Base-by-base conservation (phyloP, 2,888 invertebrate species). In the Margaritifera margaritifera region DNA sequence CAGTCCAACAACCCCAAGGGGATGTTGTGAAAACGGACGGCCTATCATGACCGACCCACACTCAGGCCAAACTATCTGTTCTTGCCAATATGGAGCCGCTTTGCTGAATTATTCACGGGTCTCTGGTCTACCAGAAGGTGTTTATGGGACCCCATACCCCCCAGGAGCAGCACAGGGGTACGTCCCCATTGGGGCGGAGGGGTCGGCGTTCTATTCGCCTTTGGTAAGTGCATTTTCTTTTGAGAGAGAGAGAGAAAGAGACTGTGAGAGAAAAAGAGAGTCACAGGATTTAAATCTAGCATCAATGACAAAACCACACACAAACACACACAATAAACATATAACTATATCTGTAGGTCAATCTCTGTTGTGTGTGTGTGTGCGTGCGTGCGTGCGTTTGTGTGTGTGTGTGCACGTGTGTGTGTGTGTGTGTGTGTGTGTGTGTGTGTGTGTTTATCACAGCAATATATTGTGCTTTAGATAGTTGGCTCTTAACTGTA, bases 121-220 rank as follows among this genome's bases (percentile, higher is more conserved):
- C 93, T 89, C 82, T 85, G 90, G 78, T 92, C 93, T 66, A 92
- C 84, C 87, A 20, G 87, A 86, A 60, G 82, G 81, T 58, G 83
- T 88, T 51, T 89, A 89, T 76, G 84, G 84, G 58, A 83, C 86
- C 54, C 85, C 88, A 5, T 84, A 83, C 15, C 85, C 87, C 42
- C 86, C 87, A 65, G 87, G 88, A 5, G 88, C 87, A 27, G 84
- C 87, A 51, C 88, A 88, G 70, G 87, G 88, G 15, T 89, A 89
- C 78, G 84, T 90, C 53, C 87, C 90, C 20, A 80, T 89, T 11
- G 86, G 88, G 1, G 81, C 89, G 90, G 90, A 90, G 61, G 96
- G 96, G 88, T 96, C 97, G 63, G 96, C 97, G 68, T 97, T 97
- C 92, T 97, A 97, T 91, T 95, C 96, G 76, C 96, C 97, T 82